phyloP scores from a whole-genome alignment of 2,113 vertebrate genomes.

The Spizaetus ornatus region DNA sequence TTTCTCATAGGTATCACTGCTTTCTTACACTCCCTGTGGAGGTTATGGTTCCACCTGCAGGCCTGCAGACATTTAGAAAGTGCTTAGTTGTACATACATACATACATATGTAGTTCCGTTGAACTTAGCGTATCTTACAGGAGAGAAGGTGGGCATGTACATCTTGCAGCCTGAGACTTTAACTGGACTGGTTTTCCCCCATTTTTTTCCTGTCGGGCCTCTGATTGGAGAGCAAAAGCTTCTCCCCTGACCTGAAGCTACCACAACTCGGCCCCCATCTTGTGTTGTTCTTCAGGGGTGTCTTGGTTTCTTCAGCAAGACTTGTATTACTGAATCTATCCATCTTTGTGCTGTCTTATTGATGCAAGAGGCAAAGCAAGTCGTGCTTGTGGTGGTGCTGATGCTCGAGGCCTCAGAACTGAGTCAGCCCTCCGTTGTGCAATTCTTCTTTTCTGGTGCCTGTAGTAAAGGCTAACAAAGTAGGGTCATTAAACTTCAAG shows the following conservation, averaged over 20 bases:
- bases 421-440: background rate
- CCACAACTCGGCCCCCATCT: background rate
- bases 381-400: background rate
- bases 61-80: background rate
- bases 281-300: background rate
- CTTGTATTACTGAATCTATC: background rate
- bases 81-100: background rate
- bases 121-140: background rate
- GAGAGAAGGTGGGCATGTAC: background rate
- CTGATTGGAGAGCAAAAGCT: background rate
- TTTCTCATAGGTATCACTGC: background rate
- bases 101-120: background rate
- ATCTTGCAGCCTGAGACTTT: background rate
- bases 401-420: background rate
- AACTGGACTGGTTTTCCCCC: background rate
- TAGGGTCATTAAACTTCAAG: background rate
- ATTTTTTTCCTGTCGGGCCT: background rate
- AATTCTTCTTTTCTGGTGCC: background rate
- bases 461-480: background rate
- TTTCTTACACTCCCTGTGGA: background rate
- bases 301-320: background rate
- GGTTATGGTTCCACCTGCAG: background rate
- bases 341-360: background rate
- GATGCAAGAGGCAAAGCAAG: background rate
- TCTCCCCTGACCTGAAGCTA: background rate